phyloP scores from a whole-genome alignment of 2,797 vertebrate species.

The Schizothorax lantsangensis region DNA sequence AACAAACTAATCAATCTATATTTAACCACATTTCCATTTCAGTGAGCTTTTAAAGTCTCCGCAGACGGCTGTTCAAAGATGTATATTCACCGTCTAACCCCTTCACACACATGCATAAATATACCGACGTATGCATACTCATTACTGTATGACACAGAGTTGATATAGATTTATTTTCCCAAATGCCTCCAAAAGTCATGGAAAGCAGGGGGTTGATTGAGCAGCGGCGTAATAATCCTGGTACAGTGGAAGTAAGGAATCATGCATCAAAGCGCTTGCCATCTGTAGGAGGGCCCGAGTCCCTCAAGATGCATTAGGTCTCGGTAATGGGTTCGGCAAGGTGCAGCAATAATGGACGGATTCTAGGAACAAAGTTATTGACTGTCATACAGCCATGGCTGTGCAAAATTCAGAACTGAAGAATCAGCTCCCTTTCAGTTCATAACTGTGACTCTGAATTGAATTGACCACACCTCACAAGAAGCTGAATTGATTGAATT shows the following conservation, averaged over 20 bases:
- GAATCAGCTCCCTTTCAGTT: background rate
- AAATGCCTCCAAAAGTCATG: slow-evolving; percentile 7
- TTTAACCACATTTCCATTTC: slow-evolving; percentile 39
- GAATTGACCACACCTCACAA: background rate
- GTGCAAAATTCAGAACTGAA: background rate
- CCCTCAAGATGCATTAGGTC: slow-evolving; percentile 49
- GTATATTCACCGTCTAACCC: slow-evolving; percentile 35
- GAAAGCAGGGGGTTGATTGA: slow-evolving; percentile 47
- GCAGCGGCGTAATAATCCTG: slow-evolving; percentile 37
- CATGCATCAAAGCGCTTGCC: slow-evolving; percentile 51
- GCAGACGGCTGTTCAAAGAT: slow-evolving; percentile 21
- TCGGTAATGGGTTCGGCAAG: slow-evolving; percentile 45
- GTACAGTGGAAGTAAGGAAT: slow-evolving; percentile 49
- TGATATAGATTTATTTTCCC: slow-evolving; percentile 43
- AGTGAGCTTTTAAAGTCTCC: slow-evolving; percentile 35
- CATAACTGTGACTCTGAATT: background rate
- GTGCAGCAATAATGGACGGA: slow-evolving; percentile 39
- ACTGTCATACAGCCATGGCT: slow-evolving; percentile 24
- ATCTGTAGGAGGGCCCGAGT: slow-evolving; percentile 15
- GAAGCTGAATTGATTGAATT: background rate
- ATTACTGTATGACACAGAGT: slow-evolving; percentile 43
- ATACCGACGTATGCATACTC: slow-evolving; percentile 2
- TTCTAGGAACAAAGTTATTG: slow-evolving; percentile 30
- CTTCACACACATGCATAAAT: slow-evolving; percentile 26
- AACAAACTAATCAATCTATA: slow-evolving; percentile 31